Conservation (phyloP, 2,797 vertebrate genomes). For the Spinibarbus caldwelli region DNA sequence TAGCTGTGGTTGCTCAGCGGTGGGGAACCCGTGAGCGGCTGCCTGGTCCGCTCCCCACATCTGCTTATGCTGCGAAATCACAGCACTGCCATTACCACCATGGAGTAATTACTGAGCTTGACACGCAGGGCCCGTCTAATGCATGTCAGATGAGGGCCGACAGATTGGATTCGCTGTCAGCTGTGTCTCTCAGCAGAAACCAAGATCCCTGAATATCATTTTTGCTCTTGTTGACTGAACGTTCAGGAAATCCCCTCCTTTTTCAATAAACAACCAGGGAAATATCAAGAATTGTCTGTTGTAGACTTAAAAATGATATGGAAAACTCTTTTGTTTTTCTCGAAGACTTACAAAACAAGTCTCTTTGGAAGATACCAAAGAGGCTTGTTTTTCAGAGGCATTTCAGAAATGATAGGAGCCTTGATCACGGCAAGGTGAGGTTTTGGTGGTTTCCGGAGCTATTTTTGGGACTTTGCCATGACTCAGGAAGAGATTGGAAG, state of each 20-base stretch:
- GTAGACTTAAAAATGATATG: conserved; percentile 4
- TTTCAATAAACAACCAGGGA: conserved; percentile 16
- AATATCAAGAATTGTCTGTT: conserved; percentile 27
- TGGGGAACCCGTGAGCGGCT: conserved; percentile 38
- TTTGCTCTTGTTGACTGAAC: neutral
- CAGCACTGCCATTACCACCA: conserved; percentile 15
- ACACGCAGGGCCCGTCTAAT: conserved; percentile 31
- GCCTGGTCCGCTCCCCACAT: conserved; percentile 26
- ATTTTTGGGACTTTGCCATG: conserved; percentile 58
- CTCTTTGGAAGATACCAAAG: conserved; percentile 41
- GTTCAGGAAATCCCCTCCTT: conserved; percentile 30
- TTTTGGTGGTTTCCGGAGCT: conserved; percentile 45
- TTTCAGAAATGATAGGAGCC: conserved; percentile 50
- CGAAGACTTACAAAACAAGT: conserved; percentile 49
- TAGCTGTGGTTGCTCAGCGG: conserved; percentile 49
- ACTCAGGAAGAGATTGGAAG: conserved; percentile 57
- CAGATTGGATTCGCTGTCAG: conserved; percentile 10
- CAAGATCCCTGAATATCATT: neutral
- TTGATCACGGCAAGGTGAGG: conserved; percentile 45
- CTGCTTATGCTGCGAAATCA: conserved; percentile 56
- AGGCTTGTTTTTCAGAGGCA: conserved; percentile 46
- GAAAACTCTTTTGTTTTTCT: conserved; percentile 25
- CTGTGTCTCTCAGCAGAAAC: neutral
- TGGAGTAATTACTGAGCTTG: conserved; percentile 9
- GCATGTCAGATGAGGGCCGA: conserved; percentile 36